These are phyloP conservation scores for Tiphia femorata DNA, from an alignment of 2,888 invertebrate species.

Conservation along the genomic window DNA sequence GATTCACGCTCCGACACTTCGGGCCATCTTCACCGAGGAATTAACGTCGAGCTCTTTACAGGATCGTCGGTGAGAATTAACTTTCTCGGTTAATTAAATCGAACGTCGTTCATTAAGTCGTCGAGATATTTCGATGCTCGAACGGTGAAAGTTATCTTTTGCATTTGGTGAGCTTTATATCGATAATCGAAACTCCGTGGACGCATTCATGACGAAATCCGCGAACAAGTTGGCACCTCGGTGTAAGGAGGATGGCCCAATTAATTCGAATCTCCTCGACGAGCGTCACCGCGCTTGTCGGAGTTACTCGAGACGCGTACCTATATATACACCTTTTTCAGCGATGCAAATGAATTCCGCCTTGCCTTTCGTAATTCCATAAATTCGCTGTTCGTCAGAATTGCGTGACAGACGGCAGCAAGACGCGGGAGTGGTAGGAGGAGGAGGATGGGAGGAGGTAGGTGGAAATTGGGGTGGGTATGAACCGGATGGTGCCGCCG, in stretches of 20 bases:
- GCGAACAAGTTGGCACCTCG: not conserved
- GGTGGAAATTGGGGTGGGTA: conserved; percentile 27
- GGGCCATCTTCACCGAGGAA: not conserved
- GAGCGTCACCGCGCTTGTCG: conserved; percentile 34
- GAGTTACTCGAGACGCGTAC: conserved; percentile 26
- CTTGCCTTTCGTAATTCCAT: conserved; percentile 55
- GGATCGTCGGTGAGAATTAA: too few species aligned
- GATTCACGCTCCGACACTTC: conserved; percentile 14
- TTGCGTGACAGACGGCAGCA: conserved; percentile 58
- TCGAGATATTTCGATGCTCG: too few species aligned
- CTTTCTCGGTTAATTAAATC: too few species aligned
- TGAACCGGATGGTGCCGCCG: conserved; percentile 54
- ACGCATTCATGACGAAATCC: too few species aligned
- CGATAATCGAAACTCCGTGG: too few species aligned
- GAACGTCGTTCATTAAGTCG: too few species aligned
- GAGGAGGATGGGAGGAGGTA: conserved; percentile 5
- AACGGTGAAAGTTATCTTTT: too few species aligned
- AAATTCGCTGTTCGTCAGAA: conserved; percentile 57
- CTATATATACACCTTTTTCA: conserved; percentile 45
- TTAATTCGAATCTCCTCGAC: conserved; percentile 18
- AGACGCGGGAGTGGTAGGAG: conserved; percentile 32
- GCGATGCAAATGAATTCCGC: conserved; percentile 60
- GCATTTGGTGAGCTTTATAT: too few species aligned
- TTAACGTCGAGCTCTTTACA: too few species aligned
- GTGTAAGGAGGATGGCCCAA: conserved; percentile 6